Base-by-base conservation (phyloP, 2,888 invertebrate genomes). In the Meghimatium bilineatum region DNA sequence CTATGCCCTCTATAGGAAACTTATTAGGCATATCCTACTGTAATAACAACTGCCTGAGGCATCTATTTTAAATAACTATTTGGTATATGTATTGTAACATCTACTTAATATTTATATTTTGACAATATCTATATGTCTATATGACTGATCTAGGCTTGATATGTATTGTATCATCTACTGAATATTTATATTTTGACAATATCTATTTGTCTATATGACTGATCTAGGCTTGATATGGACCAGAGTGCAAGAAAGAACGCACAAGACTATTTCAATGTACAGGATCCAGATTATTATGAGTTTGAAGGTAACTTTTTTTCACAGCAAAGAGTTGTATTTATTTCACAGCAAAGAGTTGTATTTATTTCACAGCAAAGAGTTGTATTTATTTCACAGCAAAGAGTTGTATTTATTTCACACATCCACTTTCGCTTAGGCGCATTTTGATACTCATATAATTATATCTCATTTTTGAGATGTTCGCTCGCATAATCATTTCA, bases 281-380 rank as follows among this genome's bases (percentile, higher is more conserved):
- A 91, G 79, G 92, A 92, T 80, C 91, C 92, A 0, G 92, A 92
- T 85, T 92, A 89, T 77, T 92, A 92, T 83, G 92, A 92, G 83
- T 92, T 92, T 84, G 92, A 92, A 91, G 92, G 90, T 88, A 83
- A 71, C 71, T 72, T 12, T 3, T 5, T 8, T n/a, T n/a, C 3
- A n/a, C 12, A 6, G 17, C 44, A 52, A 5, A 63, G 26, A n/a
- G 26, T 12, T 63, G 60, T 23, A 3, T n/a, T 63, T n/a, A n/a
- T n/a, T 23, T 44, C 6, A 36, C 44, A 44, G 14, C 17, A 44
- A 44, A 5, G 26, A 23, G 12, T 63, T 12, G n/a, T 63, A 10
- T 63, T 63, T 12, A 63, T 2, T 63, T 63, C n/a, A 63, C 23
- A 23, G 60, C 6, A 20, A 10, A 14, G 23, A 56, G 2, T 23